These are phyloP conservation scores for Astropecten irregularis DNA, from an alignment of 53 echinoderm and acorn worm genomes.

Conservation along the genomic window DNA sequence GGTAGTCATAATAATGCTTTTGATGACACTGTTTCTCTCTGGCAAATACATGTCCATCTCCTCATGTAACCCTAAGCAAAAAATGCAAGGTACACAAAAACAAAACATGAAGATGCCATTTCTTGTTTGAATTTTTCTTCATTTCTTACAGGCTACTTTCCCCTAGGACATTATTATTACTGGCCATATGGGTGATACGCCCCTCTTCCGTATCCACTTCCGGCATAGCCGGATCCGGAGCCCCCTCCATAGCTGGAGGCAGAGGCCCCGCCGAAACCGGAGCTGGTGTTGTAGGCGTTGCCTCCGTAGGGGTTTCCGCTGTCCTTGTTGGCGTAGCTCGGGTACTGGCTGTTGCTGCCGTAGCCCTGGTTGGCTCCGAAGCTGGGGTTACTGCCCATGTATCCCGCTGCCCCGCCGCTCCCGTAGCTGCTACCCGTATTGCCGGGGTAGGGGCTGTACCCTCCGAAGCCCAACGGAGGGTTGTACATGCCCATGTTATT, in stretches of 20 bases:
- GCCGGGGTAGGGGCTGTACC: conserved; percentile 18
- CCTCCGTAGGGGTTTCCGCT: conserved; percentile 14
- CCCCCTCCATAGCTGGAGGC: conserved; percentile 9
- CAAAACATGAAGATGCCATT: too few relatives aligned
- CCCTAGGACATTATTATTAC: too few relatives aligned
- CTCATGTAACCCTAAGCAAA: too few relatives aligned
- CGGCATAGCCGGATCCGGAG: conserved; percentile 6
- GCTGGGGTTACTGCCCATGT: conserved; percentile 10
- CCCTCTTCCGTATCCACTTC: conserved; percentile 24
- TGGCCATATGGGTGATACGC: conserved; percentile 32
- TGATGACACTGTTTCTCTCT: too few relatives aligned
- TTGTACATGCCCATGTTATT: conserved; percentile 43
- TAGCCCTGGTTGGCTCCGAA: conserved; percentile 24
- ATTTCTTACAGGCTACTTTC: too few relatives aligned
- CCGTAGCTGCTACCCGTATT: neutral
- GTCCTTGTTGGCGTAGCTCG: conserved; percentile 6
- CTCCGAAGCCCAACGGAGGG: conserved; percentile 12
- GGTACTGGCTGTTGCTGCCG: conserved; percentile 26
- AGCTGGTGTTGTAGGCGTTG: conserved; percentile 5
- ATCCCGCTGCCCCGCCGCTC: neutral
- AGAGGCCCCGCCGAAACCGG: conserved; percentile 20
- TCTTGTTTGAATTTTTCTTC: too few relatives aligned
- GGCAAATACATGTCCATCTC: too few relatives aligned
- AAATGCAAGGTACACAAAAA: too few relatives aligned
- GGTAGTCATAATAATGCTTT: too few relatives aligned